Percentiles rank a stretch among this genome's conserved stretches.
Conservation (phyloP, 2,888 invertebrate species). For the Dione juno region DNA sequence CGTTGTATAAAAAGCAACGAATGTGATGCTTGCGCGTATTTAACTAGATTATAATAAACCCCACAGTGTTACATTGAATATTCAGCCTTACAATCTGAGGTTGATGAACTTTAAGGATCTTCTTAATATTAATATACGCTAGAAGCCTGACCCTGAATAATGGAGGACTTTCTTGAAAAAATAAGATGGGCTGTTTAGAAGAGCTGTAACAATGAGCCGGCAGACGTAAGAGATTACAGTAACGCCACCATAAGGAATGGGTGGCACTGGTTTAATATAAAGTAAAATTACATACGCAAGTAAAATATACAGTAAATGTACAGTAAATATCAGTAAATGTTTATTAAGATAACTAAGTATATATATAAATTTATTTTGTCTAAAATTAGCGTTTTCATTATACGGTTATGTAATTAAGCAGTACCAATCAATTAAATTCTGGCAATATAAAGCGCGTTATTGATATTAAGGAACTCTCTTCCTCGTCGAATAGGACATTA, state of each 20-base stretch:
- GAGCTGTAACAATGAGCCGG: conserved; percentile 38
- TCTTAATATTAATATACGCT: conserved; percentile 45
- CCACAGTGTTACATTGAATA: conserved; percentile 40
- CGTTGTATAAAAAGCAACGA: conserved; percentile 32
- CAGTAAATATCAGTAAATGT: too few relatives aligned
- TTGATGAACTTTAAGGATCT: conserved; percentile 44
- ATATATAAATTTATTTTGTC: too few relatives aligned
- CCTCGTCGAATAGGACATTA: too few relatives aligned
- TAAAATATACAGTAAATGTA: neutral
- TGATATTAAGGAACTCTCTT: too few relatives aligned
- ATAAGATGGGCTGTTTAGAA: conserved; percentile 40
- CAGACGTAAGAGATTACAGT: conserved; percentile 26
- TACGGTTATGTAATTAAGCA: too few relatives aligned
- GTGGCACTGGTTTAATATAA: conserved; percentile 18
- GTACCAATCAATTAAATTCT: too few relatives aligned
- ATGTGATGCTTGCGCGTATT: conserved; percentile 32
- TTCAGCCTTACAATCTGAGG: conserved; percentile 41
- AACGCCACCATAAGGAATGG: conserved; percentile 11
- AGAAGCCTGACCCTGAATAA: conserved; percentile 46
- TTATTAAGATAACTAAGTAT: too few relatives aligned
- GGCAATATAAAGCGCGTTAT: too few relatives aligned
- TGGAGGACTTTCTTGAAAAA: conserved; percentile 44
- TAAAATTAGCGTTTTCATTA: too few relatives aligned
- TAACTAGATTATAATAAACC: conserved; percentile 39
- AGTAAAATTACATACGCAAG: neutral